These are phyloP conservation scores for Caenorhabditis sinica DNA, from an alignment of 2,888 invertebrate genomes.

Conservation along the genomic window DNA sequence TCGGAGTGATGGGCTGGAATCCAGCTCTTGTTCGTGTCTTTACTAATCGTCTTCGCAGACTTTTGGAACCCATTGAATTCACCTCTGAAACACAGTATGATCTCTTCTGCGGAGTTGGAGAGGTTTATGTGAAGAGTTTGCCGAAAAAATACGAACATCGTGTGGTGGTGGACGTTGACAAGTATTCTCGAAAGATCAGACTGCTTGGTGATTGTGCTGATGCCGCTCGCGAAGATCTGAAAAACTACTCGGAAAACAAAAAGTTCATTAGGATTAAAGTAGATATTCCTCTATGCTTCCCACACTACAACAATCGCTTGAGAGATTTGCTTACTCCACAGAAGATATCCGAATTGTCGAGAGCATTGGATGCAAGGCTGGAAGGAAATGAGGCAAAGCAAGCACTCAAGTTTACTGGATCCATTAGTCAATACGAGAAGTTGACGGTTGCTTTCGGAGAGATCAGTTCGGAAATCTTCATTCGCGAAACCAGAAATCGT, in stretches of 20 bases:
- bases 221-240: background rate
- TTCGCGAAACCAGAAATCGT: background rate
- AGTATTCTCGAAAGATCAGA: conserved; percentile 5
- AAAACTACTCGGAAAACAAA: background rate
- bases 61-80: conserved; percentile 8
- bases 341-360: background rate
- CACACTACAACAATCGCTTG: background rate
- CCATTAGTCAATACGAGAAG: conserved; percentile 23
- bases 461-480: conserved; percentile 7
- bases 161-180: conserved; percentile 38
- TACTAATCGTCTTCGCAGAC: background rate
- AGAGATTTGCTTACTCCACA: background rate
- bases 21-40: background rate
- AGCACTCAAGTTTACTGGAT: background rate
- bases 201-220: background rate
- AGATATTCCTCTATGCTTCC: conserved; percentile 2
- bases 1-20: conserved; percentile 50
- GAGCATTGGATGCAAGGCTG: background rate
- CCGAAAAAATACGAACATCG: background rate
- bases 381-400: background rate
- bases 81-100: background rate
- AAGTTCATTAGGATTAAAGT: background rate
- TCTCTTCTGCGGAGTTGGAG: conserved; percentile 30
- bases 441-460: background rate
- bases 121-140: conserved; percentile 8